Percentiles rank a stretch among this genome's conserved stretches.
Evolutionary conservation across 2,888 invertebrate genomes (phyloP).

Genomic region (Cyclophora punctaria): DNA sequence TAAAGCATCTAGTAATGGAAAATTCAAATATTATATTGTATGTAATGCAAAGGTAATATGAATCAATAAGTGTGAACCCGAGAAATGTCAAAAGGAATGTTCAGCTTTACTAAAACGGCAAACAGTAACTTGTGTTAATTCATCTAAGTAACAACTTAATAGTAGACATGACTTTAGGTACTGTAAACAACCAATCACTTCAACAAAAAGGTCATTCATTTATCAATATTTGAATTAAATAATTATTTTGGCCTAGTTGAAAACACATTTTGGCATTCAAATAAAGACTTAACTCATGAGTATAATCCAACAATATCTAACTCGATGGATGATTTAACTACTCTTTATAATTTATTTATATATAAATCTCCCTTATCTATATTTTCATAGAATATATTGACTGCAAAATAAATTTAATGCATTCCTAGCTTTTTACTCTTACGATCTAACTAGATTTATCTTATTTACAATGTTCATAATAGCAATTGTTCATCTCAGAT

Average conservation of each 20-base stretch:
- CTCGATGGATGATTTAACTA: conserved; percentile 45
- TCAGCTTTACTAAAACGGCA: conserved; percentile 15
- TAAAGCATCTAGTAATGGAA: conserved; percentile 39
- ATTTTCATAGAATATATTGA: conserved; percentile 52
- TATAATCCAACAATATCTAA: conserved; percentile 52
- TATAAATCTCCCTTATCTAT: conserved; percentile 38
- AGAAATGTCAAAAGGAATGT: conserved; percentile 40
- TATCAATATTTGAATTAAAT: conserved; percentile 35
- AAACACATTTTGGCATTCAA: conserved; percentile 55
- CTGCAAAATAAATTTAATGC: conserved; percentile 67
- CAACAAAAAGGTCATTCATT: conserved; percentile 17
- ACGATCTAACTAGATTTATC: conserved; percentile 57
- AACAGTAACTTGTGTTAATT: conserved; percentile 4
- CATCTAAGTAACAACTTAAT: conserved; percentile 10
- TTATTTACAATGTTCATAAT: conserved; percentile 65
- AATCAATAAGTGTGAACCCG: conserved; percentile 20
- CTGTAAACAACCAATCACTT: conserved; percentile 18
- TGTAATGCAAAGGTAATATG: conserved; percentile 13
- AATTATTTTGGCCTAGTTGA: conserved; percentile 49
- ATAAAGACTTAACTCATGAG: conserved; percentile 52
- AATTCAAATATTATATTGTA: conserved; percentile 21
- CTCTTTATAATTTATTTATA: conserved; percentile 39
- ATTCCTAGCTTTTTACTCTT: conserved; percentile 65
- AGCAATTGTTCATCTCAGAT: conserved; percentile 60
- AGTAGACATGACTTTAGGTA: conserved; percentile 7